A percentile compares a stretch with the other conserved stretches of the same genome.
These are phyloP conservation scores for Listronotus oregonensis DNA, from an alignment of 1,140 invertebrate genomes.

Conservation along the genomic window DNA sequence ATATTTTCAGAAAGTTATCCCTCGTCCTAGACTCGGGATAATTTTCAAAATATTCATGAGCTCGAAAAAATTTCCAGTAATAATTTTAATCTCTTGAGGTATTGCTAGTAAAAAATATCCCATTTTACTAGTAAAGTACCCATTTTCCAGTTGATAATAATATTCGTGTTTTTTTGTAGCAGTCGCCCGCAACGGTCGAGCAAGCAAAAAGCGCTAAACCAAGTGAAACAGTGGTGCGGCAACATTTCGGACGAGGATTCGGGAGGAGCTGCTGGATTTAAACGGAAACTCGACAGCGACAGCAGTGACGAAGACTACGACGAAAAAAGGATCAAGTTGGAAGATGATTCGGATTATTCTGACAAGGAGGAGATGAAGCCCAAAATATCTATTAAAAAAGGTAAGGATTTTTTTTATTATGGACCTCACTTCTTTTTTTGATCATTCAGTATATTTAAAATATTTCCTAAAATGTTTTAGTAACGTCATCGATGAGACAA, in stretches of 20 bases:
- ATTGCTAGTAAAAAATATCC: too few relatives aligned
- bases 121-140: too few relatives aligned
- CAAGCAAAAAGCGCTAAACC: slow-evolving; percentile 79
- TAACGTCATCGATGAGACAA: slow-evolving; percentile 11
- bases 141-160: too few relatives aligned
- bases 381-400: slow-evolving; percentile 23
- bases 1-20: too few relatives aligned
- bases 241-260: slow-evolving; percentile 66
- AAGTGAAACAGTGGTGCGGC: slow-evolving; percentile 83
- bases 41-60: too few relatives aligned
- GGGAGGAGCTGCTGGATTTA: slow-evolving; percentile 35
- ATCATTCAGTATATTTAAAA: neutral
- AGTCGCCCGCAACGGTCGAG: slow-evolving; percentile 76
- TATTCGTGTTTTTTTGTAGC: slow-evolving; percentile 21
- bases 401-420: neutral
- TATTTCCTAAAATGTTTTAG: neutral
- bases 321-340: slow-evolving; percentile 61
- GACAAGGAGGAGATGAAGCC: slow-evolving; percentile 45
- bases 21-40: too few relatives aligned
- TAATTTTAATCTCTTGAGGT: too few relatives aligned
- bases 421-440: neutral
- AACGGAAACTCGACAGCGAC: slow-evolving; percentile 51
- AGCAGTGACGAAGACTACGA: slow-evolving; percentile 58
- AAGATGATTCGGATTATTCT: slow-evolving; percentile 54
- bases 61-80: too few relatives aligned